A percentile compares a stretch with the other conserved stretches of the same genome.
Conservation (phyloP, 2,888 invertebrate genomes). For the Neoaliturus tenellus region DNA sequence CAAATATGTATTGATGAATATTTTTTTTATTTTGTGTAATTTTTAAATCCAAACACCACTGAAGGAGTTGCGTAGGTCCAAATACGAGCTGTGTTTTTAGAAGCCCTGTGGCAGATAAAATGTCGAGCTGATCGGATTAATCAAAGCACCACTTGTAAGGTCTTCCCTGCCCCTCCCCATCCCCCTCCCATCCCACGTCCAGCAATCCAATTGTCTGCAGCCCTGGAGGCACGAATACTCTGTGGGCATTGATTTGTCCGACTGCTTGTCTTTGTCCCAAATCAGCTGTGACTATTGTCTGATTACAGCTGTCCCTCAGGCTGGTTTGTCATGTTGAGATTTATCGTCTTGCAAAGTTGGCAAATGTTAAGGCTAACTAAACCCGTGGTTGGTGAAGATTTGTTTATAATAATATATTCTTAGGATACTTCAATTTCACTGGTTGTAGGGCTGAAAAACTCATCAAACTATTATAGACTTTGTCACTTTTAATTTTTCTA, state of each 20-base stretch:
- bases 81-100: constrained; percentile 1
- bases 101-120: constrained; percentile 29
- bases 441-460: too few species aligned
- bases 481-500: too few species aligned
- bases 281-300: neutral
- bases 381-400: too few species aligned
- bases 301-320: too few species aligned
- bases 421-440: too few species aligned
- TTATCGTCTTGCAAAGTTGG: too few species aligned
- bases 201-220: constrained; percentile 15
- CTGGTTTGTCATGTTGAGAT: too few species aligned
- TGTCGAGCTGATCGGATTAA: constrained; percentile 41
- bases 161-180: neutral
- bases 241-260: constrained; percentile 15
- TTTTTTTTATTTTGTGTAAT: too few species aligned
- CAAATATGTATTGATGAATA: too few species aligned
- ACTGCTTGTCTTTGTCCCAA: neutral
- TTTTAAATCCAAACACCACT: neutral
- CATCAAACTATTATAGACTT: too few species aligned
- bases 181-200: neutral
- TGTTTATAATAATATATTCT: too few species aligned
- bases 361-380: too few species aligned
- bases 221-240: neutral
- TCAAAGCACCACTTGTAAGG: constrained; percentile 34
- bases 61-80: neutral